These are phyloP conservation scores for Enoplosus armatus DNA, from an alignment of 2,797 vertebrate species.

Conservation along the genomic window DNA sequence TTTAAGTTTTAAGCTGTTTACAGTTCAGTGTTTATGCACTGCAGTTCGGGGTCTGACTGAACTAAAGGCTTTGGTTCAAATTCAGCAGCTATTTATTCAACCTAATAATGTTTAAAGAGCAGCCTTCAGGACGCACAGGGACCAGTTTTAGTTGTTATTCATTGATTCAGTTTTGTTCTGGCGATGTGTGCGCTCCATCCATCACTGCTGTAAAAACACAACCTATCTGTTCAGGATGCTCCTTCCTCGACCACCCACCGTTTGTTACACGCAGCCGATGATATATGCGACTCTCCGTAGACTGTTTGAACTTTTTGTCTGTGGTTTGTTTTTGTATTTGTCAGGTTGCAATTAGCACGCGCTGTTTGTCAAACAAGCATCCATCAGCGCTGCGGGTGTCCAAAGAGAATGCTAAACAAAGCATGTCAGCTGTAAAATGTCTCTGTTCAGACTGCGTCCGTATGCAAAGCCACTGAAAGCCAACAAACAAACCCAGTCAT, in stretches of 20 bases:
- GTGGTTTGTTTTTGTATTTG: conserved; percentile 61
- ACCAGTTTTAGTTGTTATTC: conserved; percentile 41
- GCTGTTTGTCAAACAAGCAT: conserved; percentile 64
- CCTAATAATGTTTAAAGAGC: conserved; percentile 34
- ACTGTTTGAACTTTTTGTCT: conserved; percentile 46
- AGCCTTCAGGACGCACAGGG: neutral
- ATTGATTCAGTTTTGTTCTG: conserved; percentile 18
- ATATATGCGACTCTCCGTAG: conserved; percentile 31
- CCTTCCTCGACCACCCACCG: conserved; percentile 46
- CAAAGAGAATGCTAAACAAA: conserved; percentile 31
- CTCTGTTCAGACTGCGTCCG: conserved; percentile 20
- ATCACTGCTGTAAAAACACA: conserved; percentile 32
- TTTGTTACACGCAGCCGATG: conserved; percentile 46
- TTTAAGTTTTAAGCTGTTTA: conserved; percentile 37
- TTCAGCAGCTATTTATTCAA: conserved; percentile 45
- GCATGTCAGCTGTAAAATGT: conserved; percentile 22
- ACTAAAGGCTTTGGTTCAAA: conserved; percentile 29
- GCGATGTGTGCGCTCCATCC: conserved; percentile 5
- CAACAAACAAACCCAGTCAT: conserved; percentile 10
- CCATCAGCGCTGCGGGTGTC: conserved; percentile 40
- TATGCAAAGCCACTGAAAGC: conserved; percentile 2
- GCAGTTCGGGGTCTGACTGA: conserved; percentile 14
- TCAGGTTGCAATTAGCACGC: conserved; percentile 66
- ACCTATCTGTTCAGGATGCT: conserved; percentile 9
- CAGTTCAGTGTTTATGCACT: conserved; percentile 9